Conservation (phyloP, 2,888 invertebrate genomes). For the Drosophila diplacantha region DNA sequence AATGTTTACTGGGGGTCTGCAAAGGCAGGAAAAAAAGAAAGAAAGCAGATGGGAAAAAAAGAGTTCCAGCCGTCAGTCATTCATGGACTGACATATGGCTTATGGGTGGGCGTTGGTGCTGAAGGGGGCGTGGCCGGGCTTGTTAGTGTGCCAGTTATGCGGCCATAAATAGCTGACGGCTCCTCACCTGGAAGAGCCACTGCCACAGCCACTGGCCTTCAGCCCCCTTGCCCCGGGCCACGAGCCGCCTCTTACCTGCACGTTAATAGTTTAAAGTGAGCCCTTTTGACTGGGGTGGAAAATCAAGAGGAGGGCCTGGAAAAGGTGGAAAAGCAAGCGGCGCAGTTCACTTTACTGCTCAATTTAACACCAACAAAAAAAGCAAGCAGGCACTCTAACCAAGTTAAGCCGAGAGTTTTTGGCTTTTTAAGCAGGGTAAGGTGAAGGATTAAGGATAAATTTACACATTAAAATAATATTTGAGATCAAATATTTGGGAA, state of each 20-base stretch:
- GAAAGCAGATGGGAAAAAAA: constrained; percentile 8
- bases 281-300: constrained; percentile 49
- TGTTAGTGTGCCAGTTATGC: constrained; percentile 65
- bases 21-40: background rate
- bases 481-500: background rate
- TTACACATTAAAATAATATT: background rate
- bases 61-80: constrained; percentile 47
- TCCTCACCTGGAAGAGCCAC: constrained; percentile 21
- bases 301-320: constrained; percentile 6
- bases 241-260: constrained; percentile 29
- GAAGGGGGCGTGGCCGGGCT: constrained; percentile 16
- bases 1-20: constrained; percentile 25
- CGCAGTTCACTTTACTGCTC: constrained; percentile 56
- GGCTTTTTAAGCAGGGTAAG: constrained; percentile 9
- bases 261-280: constrained; percentile 65
- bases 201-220: constrained; percentile 13
- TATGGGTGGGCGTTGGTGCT: constrained; percentile 14
- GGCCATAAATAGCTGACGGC: constrained; percentile 62
- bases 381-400: constrained; percentile 51
- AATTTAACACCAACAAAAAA: constrained; percentile 68
- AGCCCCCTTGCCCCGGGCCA: background rate
- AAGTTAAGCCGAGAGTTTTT: constrained; percentile 23
- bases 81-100: constrained; percentile 62
- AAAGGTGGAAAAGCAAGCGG: constrained; percentile 7
- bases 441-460: background rate